Evolutionary conservation across 2,888 invertebrate genomes (phyloP), one percentile per base, ranked within the genome.

Genomic region (Athalia rosae): DNA sequence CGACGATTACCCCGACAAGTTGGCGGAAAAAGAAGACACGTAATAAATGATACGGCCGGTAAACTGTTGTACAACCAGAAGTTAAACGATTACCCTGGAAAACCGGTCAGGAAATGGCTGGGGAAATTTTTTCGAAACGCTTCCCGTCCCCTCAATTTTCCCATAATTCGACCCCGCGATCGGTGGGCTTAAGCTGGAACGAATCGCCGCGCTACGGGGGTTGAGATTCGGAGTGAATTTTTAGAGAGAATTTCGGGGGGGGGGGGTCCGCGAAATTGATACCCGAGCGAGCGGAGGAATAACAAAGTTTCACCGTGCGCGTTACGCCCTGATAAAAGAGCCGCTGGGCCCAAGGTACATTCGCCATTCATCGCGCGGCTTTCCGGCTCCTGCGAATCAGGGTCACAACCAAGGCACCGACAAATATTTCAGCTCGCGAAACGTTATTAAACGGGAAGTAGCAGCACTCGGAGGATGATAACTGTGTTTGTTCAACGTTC

Each of bases 401-500:
- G 61, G 13, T 9, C 28, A 28, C 28, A 28, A n/a, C n/a, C n/a
- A n/a, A 28, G 28, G 28, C 28, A 28, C 28, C 28, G 28, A 71
- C 43, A 71, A 50, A 58, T 7, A 45, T 45, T 56, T 58, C 8
- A 58, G 45, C 11, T 28, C 28, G 28, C 28, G 58, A 58, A 71
- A 58, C 13, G 41, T 71, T 71, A 71, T 71, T 71, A 71, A 62
- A 74, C 47, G 61, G 15, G 28, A 74, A 62, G 61, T 28, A 59
- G 28, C 11, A 13, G 43, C 41, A 62, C 67, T n/a, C 50, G 71
- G n/a, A n/a, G 43, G 43, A 77, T 73, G 67, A 73, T 73, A 59
- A 69, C 69, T n/a, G 59, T 59, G 48, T 77, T 77, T 69, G 47
- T 48, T 69, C 13, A 9, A 67, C 47, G 48, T 69, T 77, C 59